Conservation (phyloP, 2,113 vertebrate genomes). For the Agelaius tricolor region DNA sequence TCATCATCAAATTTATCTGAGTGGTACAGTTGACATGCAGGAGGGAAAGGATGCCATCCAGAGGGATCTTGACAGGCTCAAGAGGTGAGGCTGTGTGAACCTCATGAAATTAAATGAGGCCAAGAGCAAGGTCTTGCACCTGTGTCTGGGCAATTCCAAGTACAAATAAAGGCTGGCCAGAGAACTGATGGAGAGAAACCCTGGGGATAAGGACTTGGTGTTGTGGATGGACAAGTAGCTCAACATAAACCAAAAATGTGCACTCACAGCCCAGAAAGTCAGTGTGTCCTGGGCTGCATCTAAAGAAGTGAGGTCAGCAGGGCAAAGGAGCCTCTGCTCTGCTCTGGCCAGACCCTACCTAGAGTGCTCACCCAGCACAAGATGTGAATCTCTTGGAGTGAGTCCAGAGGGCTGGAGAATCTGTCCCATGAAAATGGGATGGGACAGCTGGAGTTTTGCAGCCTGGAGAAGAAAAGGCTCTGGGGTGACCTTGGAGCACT, state of each 20-base stretch:
- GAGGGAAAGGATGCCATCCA: not conserved
- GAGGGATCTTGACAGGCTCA: not conserved
- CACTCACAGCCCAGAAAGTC: not conserved
- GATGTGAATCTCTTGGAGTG: not conserved
- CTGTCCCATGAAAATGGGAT: not conserved
- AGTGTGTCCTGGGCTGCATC: no score
- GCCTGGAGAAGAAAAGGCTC: not conserved
- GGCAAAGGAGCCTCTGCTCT: not conserved
- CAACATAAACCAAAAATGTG: not conserved
- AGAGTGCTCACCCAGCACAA: not conserved
- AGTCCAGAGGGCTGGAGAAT: not conserved
- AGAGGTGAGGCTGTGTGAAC: not conserved
- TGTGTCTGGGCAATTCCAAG: not conserved
- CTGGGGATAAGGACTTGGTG: not conserved
- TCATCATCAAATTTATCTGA: not conserved
- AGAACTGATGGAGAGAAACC: not conserved
- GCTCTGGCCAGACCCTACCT: not conserved
- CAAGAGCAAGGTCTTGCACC: not conserved
- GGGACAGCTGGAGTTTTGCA: not conserved
- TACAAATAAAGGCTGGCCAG: not conserved
- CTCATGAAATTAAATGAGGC: not conserved
- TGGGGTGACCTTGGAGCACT: not conserved
- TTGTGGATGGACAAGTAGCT: not conserved
- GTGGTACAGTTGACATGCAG: no score
- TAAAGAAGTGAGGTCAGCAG: not conserved